phyloP scores from a whole-genome alignment of 1,140 invertebrate genomes.

The Linepithema humile region DNA sequence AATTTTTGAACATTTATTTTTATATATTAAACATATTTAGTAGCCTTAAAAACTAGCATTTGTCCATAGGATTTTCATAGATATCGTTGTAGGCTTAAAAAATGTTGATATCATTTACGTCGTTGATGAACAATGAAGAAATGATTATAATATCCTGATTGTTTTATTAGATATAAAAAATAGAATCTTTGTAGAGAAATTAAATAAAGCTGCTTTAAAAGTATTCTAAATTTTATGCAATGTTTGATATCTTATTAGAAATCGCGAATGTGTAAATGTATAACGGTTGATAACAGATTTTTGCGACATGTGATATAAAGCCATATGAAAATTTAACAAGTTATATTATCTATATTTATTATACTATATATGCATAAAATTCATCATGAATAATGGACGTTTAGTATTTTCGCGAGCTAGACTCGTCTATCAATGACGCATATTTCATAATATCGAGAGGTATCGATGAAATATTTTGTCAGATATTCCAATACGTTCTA shows the following conservation, averaged over 20 bases:
- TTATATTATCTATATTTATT: background rate
- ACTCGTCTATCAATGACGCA: background rate
- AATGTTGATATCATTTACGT: background rate
- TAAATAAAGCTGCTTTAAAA: background rate
- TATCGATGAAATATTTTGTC: background rate
- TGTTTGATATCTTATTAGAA: background rate
- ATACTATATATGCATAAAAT: constrained; percentile 2
- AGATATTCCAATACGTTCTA: background rate
- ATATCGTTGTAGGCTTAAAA: background rate
- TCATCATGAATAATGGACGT: background rate
- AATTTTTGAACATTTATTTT: constrained; percentile 8
- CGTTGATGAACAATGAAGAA: background rate
- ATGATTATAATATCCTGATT: background rate
- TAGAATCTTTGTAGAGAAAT: background rate
- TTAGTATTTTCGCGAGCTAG: constrained; percentile 5
- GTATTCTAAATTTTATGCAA: background rate
- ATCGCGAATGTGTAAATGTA: background rate
- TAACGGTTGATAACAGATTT: constrained; percentile 19
- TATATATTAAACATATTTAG: background rate
- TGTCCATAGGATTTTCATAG: background rate
- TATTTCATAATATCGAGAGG: background rate
- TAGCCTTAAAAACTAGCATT: constrained; percentile 1
- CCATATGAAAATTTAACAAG: background rate
- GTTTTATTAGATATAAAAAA: background rate
- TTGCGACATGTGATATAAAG: background rate